A percentile compares a stretch with the other conserved stretches of the same genome.
phyloP scores from a whole-genome alignment of 1,140 invertebrate species.

The Nilaparvata lugens region DNA sequence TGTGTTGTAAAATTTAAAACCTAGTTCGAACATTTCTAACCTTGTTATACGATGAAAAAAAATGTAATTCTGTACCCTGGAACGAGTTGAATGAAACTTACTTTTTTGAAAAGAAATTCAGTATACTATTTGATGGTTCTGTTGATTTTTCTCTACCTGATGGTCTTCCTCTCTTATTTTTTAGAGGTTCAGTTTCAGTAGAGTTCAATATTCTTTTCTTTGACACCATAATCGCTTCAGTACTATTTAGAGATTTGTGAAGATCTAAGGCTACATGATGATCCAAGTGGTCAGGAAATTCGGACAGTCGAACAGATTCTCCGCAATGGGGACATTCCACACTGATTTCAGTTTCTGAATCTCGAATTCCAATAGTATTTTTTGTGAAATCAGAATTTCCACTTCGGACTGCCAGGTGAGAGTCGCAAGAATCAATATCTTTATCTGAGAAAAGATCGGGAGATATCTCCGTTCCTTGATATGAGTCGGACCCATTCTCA shows the following conservation, averaged over 20 bases:
- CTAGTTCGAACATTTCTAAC: too few relatives aligned
- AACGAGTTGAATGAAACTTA: too few relatives aligned
- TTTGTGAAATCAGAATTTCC: too few relatives aligned
- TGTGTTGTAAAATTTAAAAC: too few relatives aligned
- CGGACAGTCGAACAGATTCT: slow-evolving; percentile 12
- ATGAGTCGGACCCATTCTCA: neutral
- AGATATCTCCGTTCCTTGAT: slow-evolving; percentile 2
- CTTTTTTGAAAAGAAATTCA: too few relatives aligned
- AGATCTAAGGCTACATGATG: slow-evolving; percentile 24
- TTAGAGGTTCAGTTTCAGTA: too few relatives aligned
- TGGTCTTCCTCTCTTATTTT: too few relatives aligned
- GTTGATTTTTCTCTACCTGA: too few relatives aligned
- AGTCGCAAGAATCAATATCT: neutral
- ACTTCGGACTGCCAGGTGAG: neutral
- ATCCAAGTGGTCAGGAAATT: slow-evolving; percentile 24
- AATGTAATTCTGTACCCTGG: too few relatives aligned
- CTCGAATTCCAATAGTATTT: too few relatives aligned
- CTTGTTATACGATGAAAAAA: too few relatives aligned
- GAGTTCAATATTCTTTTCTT: neutral
- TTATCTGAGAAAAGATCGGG: neutral
- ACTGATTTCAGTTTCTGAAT: slow-evolving; percentile 1
- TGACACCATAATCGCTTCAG: slow-evolving; percentile 9
- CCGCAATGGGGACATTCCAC: slow-evolving; percentile 18
- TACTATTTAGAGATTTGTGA: slow-evolving; percentile 9
- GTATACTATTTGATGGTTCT: too few relatives aligned